Evolutionary conservation across 2,797 vertebrate genomes (phyloP).

Genomic region (Sphenopsis melanotis): DNA sequence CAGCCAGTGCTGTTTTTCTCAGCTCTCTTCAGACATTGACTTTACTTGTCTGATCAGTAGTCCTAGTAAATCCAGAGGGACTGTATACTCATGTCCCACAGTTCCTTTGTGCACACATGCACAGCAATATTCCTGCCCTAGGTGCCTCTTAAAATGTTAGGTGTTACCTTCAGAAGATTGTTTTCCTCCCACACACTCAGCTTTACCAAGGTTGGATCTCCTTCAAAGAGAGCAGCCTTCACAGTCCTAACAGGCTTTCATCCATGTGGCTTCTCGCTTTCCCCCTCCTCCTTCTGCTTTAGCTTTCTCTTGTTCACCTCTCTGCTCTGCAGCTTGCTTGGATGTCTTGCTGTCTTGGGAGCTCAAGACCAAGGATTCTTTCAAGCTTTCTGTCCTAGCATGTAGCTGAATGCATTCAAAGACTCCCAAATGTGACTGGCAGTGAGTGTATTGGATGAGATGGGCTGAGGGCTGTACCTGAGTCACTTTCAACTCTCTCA

Average conservation of each 20-base stretch:
- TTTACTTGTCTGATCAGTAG: not conserved
- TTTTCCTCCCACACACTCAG: constrained; percentile 1
- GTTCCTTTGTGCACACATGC: not conserved
- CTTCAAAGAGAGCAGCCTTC: constrained; percentile 33
- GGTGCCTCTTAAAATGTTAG: not conserved
- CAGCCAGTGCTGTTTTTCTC: not conserved
- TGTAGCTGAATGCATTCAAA: not conserved
- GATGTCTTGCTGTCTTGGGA: not conserved
- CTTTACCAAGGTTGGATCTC: constrained; percentile 1
- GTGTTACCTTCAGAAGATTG: not conserved
- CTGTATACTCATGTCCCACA: not conserved
- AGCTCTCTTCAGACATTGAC: not conserved
- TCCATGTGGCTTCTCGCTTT: not conserved
- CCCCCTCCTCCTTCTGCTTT: not conserved
- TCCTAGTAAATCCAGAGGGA: not conserved
- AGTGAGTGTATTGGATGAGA: not conserved
- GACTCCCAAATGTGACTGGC: not conserved
- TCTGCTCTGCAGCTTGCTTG: not conserved
- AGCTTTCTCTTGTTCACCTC: not conserved
- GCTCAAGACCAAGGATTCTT: not conserved
- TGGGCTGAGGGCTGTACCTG: not conserved
- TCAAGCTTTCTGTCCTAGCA: not conserved
- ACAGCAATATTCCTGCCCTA: not conserved
- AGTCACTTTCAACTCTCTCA: not conserved
- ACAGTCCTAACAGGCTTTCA: not conserved